Conservation (phyloP, 2,113 vertebrate genomes). For the Ailuropoda melanoleuca region DNA sequence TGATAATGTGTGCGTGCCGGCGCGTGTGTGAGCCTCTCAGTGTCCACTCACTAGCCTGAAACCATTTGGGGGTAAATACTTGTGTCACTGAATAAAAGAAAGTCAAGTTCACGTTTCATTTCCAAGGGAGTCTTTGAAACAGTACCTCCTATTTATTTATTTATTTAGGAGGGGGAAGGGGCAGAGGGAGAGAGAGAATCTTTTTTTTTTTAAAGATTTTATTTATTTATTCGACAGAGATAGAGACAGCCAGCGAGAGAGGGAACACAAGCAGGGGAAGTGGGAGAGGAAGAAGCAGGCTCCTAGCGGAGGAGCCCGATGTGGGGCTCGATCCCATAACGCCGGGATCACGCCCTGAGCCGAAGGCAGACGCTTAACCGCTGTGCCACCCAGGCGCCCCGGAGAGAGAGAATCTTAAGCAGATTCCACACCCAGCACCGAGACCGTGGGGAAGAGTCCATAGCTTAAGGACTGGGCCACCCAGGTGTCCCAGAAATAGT, state of each 20-base stretch:
- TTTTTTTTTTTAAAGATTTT: too few relatives aligned
- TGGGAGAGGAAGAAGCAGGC: too few relatives aligned
- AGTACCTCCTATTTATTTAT: not conserved
- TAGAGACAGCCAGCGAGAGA: too few relatives aligned
- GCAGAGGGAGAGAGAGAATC: not conserved
- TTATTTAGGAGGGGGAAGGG: not conserved
- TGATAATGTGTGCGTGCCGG: not conserved
- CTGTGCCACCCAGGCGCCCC: too few relatives aligned
- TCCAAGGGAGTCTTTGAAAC: constrained; percentile 38
- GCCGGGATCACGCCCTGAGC: too few relatives aligned
- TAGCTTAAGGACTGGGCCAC: not conserved
- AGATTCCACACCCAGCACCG: not conserved
- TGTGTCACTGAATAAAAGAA: constrained; percentile 32
- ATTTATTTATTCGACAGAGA: too few relatives aligned
- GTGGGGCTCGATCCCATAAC: too few relatives aligned
- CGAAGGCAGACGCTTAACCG: too few relatives aligned
- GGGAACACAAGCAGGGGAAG: too few relatives aligned
- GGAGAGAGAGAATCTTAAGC: not conserved
- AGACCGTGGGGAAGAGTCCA: not conserved
- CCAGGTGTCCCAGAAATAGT: not conserved
- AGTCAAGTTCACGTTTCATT: constrained; percentile 36
- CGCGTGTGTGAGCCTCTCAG: not conserved
- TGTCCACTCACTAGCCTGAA: not conserved
- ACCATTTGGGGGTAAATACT: constrained; percentile 38
- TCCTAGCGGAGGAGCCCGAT: too few relatives aligned